Evolutionary conservation across 1,140 invertebrate species (phyloP).

Genomic region (Cyrtorhinus lividipennis): DNA sequence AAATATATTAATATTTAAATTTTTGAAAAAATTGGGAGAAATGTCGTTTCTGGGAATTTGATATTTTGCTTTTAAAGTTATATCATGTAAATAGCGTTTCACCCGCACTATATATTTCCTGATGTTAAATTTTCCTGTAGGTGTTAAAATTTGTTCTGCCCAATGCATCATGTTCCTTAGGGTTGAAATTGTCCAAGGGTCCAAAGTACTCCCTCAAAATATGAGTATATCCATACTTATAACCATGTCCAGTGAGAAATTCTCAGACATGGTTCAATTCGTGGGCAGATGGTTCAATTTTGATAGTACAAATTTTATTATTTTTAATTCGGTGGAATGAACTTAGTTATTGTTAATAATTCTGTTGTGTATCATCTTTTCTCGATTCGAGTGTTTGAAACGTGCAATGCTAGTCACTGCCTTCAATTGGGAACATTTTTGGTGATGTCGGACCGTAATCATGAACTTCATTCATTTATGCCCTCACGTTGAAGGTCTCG

Average conservation of each 20-base stretch:
- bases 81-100: background rate
- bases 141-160: background rate
- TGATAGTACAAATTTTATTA: background rate
- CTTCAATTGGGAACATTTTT: no score
- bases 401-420: no score
- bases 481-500: no score
- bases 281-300: background rate
- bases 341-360: background rate
- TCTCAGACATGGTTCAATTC: background rate
- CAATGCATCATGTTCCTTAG: slow-evolving; percentile 2
- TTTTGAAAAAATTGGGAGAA: background rate
- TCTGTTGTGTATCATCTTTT: no score
- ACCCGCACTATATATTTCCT: no score
- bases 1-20: background rate
- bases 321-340: background rate
- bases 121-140: no score
- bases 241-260: background rate
- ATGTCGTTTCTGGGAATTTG: background rate
- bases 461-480: no score
- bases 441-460: no score
- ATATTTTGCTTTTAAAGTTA: background rate
- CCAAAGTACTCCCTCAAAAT: background rate
- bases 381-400: no score
- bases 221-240: background rate
- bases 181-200: background rate